Base-by-base conservation (phyloP, 1,140 invertebrate genomes). In the Fopius arisanus region DNA sequence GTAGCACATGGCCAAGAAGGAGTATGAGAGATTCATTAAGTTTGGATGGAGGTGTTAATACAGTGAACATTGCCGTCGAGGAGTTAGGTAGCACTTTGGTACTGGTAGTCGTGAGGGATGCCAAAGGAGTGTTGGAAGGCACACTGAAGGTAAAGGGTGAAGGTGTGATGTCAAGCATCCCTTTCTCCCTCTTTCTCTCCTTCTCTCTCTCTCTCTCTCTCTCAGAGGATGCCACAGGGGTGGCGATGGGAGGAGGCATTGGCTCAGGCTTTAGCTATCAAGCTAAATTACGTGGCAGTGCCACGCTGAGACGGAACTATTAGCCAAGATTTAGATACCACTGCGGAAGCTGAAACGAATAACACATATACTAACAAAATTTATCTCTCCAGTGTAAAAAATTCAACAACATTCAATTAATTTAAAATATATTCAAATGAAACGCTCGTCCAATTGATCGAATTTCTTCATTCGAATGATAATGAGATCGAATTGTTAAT, bases 41-140 rank as follows among this genome's bases (percentile, higher is more conserved):
- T 72, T 79, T 78, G 78, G 80, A 83, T 82, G 82, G 78, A 83
- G 82, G 83, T 82, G 83, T 84, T 84, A 84, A 84, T 84, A 84
- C 81, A 81, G 78, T 79, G 82, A 83, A 84, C 77, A 84, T 82
- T 84, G 78, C 78, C 78, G 70, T 67, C 66, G 80, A 78, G 28
- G 76, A 80, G 71, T 80, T 70, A 63, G 72, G 75, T 75, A 33
- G 67, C 76, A 81, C 80, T 81, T 78, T 81, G 76, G 72, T 76
- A 72, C 75, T 77, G 74, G 73, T 77, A 75, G 74, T 19, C 26
- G n/a, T 21, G 62, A 23, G 40, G 1, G n/a, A 43, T 37, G 23
- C 33, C 23, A 68, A 19, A 28, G 37, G 40, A 59, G 54, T 59
- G 54, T 59, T 59, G 54, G 54, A 59, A 28, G 21, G 54, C 26